These are phyloP conservation scores for Plagodis dolabraria DNA, from an alignment of 2,888 invertebrate species.

Conservation along the genomic window DNA sequence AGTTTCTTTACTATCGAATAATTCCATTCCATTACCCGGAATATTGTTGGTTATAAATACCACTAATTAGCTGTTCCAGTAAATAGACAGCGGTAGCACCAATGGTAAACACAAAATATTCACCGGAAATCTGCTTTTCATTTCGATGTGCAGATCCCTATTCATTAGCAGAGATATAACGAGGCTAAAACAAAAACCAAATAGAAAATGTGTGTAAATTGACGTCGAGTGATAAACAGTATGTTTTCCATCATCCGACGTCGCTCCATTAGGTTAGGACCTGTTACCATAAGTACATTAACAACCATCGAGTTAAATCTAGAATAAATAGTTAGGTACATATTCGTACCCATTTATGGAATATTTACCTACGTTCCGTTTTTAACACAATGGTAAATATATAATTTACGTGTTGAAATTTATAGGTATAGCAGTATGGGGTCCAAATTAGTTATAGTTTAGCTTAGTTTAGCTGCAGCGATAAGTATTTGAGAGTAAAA, in stretches of 20 bases:
- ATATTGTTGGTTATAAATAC: too few species aligned
- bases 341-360: constrained; percentile 6
- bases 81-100: too few species aligned
- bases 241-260: constrained; percentile 49
- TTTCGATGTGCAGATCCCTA: neutral
- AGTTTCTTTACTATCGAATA: too few species aligned
- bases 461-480: too few species aligned
- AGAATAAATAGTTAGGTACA: constrained; percentile 21
- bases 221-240: constrained; percentile 51
- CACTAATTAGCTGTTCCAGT: too few species aligned
- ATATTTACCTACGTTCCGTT: too few species aligned
- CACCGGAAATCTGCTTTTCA: neutral
- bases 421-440: too few species aligned
- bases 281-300: constrained; percentile 4
- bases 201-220: constrained; percentile 61
- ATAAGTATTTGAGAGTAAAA: too few species aligned
- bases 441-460: too few species aligned
- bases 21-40: too few species aligned
- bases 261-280: constrained; percentile 22
- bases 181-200: constrained; percentile 47
- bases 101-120: neutral
- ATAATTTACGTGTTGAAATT: too few species aligned
- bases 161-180: constrained; percentile 23
- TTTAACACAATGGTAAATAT: neutral
- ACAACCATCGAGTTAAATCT: constrained; percentile 26